phyloP scores from a whole-genome alignment of 2,888 invertebrate genomes.

The Scaeva pyrastri region DNA sequence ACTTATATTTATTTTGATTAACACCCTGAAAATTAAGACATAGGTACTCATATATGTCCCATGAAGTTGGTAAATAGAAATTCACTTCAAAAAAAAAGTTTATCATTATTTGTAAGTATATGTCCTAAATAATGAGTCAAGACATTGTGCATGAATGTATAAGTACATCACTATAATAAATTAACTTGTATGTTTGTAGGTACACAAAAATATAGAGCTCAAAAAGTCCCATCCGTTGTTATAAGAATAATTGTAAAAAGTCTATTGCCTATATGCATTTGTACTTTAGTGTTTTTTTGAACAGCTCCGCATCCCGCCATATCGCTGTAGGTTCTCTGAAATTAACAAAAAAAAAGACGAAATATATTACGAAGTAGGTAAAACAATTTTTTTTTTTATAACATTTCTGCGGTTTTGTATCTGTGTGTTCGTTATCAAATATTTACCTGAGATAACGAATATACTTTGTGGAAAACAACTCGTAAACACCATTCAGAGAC shows the following conservation, averaged over 20 bases:
- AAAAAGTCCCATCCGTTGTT: neutral
- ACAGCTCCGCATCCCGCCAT: neutral
- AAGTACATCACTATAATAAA: too few species aligned
- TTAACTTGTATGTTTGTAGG: too few species aligned
- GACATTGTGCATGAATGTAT: too few species aligned
- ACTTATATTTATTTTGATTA: too few species aligned
- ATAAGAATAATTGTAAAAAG: neutral
- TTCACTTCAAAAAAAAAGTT: too few species aligned
- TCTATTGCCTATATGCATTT: slow-evolving; percentile 5
- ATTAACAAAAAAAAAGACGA: neutral
- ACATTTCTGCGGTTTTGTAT: slow-evolving; percentile 43
- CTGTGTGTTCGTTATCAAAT: slow-evolving; percentile 64
- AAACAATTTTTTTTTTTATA: slow-evolving; percentile 21
- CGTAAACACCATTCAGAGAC: slow-evolving; percentile 32
- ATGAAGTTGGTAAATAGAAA: too few species aligned
- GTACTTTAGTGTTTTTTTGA: neutral
- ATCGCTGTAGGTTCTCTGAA: neutral
- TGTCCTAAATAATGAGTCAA: too few species aligned
- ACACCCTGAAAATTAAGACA: too few species aligned
- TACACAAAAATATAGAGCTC: neutral
- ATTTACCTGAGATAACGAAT: slow-evolving; percentile 67
- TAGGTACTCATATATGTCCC: too few species aligned
- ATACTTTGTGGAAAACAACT: slow-evolving; percentile 25
- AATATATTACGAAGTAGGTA: slow-evolving; percentile 45
- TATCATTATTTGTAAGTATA: too few species aligned